Conservation (phyloP, 2,888 invertebrate species). For the Phyto melanocephala region DNA sequence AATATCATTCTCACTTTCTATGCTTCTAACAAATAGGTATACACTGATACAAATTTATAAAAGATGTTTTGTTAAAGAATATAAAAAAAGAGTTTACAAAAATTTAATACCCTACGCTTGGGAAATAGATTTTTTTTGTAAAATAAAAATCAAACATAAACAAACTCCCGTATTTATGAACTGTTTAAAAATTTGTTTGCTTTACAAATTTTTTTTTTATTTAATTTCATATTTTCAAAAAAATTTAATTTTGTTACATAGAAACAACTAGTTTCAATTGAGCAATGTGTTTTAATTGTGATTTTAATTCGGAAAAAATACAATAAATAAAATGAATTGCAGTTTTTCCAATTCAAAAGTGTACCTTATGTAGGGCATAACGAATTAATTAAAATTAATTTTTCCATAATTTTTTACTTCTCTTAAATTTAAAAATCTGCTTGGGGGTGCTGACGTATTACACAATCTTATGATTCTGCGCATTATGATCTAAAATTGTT, state of each 20-base stretch:
- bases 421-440: conserved; percentile 42
- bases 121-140: not conserved
- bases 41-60: no score
- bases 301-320: no score
- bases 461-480: conserved; percentile 60
- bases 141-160: no score
- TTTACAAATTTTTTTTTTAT: no score
- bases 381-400: conserved; percentile 33
- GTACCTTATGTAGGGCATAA: conserved; percentile 2
- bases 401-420: conserved; percentile 49
- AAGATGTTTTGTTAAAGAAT: not conserved
- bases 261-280: no score
- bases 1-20: conserved; percentile 51
- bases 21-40: not conserved
- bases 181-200: no score
- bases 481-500: conserved; percentile 57
- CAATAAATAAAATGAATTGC: no score
- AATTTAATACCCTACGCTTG: not conserved
- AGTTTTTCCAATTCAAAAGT: not conserved
- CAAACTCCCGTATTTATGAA: no score
- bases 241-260: no score
- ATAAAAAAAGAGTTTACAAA: not conserved
- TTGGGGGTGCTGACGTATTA: conserved; percentile 63
- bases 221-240: no score
- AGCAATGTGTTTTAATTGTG: no score